A percentile compares a stretch with the other conserved stretches of the same genome.
phyloP scores from a whole-genome alignment of 2,888 invertebrate genomes.

The Oegoconia quadripuncta region DNA sequence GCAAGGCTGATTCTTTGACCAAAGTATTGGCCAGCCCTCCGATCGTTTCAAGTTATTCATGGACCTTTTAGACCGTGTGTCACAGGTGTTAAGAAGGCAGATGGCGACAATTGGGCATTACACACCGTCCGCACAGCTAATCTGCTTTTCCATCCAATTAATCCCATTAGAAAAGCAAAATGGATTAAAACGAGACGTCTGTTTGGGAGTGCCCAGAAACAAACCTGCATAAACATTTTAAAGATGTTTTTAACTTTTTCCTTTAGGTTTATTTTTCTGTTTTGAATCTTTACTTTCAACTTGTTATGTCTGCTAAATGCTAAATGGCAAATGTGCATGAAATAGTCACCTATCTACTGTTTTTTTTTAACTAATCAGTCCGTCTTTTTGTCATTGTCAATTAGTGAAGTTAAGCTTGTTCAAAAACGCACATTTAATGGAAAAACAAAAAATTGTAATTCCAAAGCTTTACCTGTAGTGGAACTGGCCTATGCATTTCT shows the following conservation, averaged over 20 bases:
- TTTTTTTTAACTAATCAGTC: too few relatives aligned
- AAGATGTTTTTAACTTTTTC: neutral
- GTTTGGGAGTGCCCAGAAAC: conserved; percentile 26
- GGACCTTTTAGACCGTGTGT: conserved; percentile 17
- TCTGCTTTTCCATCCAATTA: conserved; percentile 62
- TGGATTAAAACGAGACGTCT: conserved; percentile 38
- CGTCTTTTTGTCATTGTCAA: too few relatives aligned
- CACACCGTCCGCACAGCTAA: conserved; percentile 49
- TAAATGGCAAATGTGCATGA: too few relatives aligned
- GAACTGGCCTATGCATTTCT: too few relatives aligned
- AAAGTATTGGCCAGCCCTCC: too few relatives aligned
- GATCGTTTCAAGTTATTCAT: neutral
- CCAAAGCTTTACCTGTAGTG: too few relatives aligned
- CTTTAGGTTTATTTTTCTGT: neutral
- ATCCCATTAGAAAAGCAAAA: conserved; percentile 47
- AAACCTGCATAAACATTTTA: neutral
- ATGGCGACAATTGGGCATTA: conserved; percentile 56
- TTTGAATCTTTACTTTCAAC: neutral
- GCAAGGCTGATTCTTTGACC: too few relatives aligned
- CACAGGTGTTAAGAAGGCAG: conserved; percentile 43
- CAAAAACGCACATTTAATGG: too few relatives aligned
- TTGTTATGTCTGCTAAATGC: too few relatives aligned
- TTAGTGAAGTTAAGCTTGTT: too few relatives aligned
- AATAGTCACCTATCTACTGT: too few relatives aligned
- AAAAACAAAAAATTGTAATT: too few relatives aligned